phyloP scores from a whole-genome alignment of 2,113 vertebrate species.

The Formicarius rufipectus region DNA sequence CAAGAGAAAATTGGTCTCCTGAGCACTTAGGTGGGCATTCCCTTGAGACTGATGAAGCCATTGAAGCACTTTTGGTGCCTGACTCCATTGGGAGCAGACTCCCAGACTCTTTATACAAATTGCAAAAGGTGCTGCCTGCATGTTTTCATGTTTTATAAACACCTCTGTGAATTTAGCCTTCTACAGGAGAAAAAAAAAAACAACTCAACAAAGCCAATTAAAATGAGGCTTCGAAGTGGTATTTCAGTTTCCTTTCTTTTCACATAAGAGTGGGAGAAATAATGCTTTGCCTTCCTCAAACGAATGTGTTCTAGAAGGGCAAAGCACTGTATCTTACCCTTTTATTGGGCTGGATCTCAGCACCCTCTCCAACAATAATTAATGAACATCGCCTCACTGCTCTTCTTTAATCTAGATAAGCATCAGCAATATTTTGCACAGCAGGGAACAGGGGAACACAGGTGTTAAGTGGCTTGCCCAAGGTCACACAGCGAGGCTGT shows the following conservation, averaged over 20 bases:
- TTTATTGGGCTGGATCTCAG: neutral
- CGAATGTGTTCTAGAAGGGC: neutral
- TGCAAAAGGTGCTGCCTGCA: neutral
- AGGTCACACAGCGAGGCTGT: conserved; percentile 3
- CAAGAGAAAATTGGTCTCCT: neutral
- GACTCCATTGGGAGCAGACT: neutral
- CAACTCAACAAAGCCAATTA: neutral
- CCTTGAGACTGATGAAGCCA: neutral
- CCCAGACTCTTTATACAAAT: neutral
- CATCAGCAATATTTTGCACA: conserved; percentile 49
- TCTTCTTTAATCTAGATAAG: conserved; percentile 37
- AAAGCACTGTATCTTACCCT: neutral
- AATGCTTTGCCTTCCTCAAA: neutral
- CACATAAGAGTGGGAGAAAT: neutral
- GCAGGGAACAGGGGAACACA: neutral
- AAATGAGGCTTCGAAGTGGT: neutral
- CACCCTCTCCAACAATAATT: conserved; percentile 30
- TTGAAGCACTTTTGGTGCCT: neutral
- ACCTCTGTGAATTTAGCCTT: neutral
- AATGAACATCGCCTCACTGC: conserved; percentile 25
- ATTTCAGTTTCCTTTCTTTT: neutral
- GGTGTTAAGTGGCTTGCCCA: conserved; percentile 26
- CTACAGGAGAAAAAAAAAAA: neutral
- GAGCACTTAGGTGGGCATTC: neutral
- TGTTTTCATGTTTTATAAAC: neutral